These are phyloP conservation scores for Python bivittatus DNA, from an alignment of 2,113 vertebrate species.

Conservation along the genomic window DNA sequence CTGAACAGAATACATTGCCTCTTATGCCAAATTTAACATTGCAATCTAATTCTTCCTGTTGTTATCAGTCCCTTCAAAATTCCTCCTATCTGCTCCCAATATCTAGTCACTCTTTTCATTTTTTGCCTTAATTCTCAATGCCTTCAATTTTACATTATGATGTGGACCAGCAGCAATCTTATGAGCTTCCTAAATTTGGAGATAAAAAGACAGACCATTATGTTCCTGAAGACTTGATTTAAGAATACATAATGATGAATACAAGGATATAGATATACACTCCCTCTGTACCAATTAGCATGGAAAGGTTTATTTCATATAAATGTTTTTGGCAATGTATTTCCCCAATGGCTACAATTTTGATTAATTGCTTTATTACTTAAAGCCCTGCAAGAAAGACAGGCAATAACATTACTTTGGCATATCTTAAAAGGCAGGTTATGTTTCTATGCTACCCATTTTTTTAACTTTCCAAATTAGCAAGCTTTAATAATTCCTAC, in stretches of 20 bases:
- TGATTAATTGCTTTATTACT: neutral
- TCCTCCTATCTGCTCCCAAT: constrained; percentile 4
- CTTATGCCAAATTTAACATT: neutral
- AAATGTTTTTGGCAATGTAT: neutral
- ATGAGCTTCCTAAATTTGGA: neutral
- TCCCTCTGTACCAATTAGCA: constrained; percentile 10
- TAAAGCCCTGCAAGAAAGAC: neutral
- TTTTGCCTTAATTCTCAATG: constrained; percentile 40
- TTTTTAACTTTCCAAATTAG: neutral
- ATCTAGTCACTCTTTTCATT: neutral
- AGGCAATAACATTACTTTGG: neutral
- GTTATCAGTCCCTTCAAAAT: accelerated
- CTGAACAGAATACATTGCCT: constrained; percentile 41
- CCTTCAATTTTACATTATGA: constrained; percentile 28
- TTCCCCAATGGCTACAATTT: neutral
- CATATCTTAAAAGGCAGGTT: neutral
- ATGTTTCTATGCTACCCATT: neutral
- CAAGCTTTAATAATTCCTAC: too few species aligned
- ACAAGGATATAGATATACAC: neutral
- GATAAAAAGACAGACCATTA: accelerated
- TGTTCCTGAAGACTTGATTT: neutral
- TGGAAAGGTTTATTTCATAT: constrained; percentile 31
- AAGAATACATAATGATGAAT: constrained; percentile 30
- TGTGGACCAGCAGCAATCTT: constrained; percentile 19
- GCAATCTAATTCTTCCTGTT: constrained; percentile 42